These are phyloP conservation scores for Spongilla lacustris DNA, from an alignment of 37 sponge, comb jelly and placozoan species.

Conservation along the genomic window DNA sequence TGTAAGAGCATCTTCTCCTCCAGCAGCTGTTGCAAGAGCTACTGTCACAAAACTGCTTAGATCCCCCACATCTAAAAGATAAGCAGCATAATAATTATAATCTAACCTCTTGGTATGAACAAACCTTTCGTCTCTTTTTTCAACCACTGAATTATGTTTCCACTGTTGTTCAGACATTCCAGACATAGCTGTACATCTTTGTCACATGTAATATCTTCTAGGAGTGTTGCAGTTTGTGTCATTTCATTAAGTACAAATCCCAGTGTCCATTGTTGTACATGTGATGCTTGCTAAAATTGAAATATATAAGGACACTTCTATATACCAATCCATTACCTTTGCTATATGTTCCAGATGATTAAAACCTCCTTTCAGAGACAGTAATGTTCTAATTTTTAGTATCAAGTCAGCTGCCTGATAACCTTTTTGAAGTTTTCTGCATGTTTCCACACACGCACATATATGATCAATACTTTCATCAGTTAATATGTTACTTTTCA, in stretches of 20 bases:
- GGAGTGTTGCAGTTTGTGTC: conserved; percentile 15
- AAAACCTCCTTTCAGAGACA: conserved; percentile 47
- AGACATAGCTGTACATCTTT: conserved; percentile 15
- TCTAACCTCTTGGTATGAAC: too few relatives aligned
- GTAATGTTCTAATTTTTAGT: conserved; percentile 17
- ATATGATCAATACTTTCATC: not conserved
- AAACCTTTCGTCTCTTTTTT: conserved; percentile 25
- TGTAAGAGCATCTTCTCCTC: conserved; percentile 49
- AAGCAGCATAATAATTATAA: too few relatives aligned
- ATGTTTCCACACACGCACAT: conserved; percentile 3
- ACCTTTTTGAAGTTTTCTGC: conserved; percentile 6
- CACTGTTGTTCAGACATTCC: conserved; percentile 8
- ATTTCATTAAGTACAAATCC: not conserved
- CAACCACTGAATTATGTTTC: conserved; percentile 36
- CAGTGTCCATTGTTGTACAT: conserved; percentile 4
- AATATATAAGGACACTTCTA: not conserved
- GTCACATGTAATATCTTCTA: conserved; percentile 5
- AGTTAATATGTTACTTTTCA: not conserved
- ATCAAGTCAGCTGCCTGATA: conserved; percentile 26
- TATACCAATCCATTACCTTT: conserved; percentile 1
- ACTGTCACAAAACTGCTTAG: conserved; percentile 53
- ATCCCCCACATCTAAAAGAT: conserved; percentile 42
- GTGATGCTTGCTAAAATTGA: not conserved
- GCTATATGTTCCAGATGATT: conserved; percentile 33
- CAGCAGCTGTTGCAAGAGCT: conserved; percentile 60